Base-by-base conservation (phyloP, 2,888 invertebrate genomes). In the Philereme transversata region DNA sequence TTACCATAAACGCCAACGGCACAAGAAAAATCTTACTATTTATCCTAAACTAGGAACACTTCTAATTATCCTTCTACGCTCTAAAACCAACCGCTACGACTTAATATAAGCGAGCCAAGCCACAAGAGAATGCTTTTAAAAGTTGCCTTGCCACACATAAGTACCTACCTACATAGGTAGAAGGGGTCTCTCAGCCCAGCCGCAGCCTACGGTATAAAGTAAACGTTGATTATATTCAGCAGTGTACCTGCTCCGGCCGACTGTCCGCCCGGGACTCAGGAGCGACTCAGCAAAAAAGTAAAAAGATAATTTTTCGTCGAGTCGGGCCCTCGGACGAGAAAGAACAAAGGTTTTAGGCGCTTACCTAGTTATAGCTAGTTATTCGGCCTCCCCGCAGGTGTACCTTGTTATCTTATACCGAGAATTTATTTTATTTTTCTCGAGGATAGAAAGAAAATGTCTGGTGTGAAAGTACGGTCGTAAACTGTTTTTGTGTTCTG, bases 231-330 rank as follows among this genome's bases (percentile, higher is more conserved):
- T 85, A 84, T 86, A 84, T 82, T 79, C 81, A 81, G 81, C 79
- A 78, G 79, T 79, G 83, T 90, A 90, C 89, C 90, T 90, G 90
- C 83, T 81, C 84, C 77, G 76, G 72, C 77, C 78, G 84, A 55
- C 57, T 58, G 58, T 76, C 77, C 81, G 81, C 79, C 73, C 70
- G 76, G 82, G 81, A 81, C 81, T 79, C 84, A 79, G 81, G 81
- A 81, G 80, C 84, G 79, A 83, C 82, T 84, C 84, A 74, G 85
- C 87, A 88, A 88, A 90, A 40, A 88, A 84, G 82, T 81, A 87
- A 89, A 90, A 88, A 88, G 87, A 87, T 86, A 88, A 87, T 87
- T 87, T 88, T 89, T 84, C 84, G 89, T 83, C 77, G 82, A 87
- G 82, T 79, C 83, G 81, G 73, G 79, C 77, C 64, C 82, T 79